Evolutionary conservation across 2,797 vertebrate species (phyloP).

Genomic region (Benthosema pterotum): DNA sequence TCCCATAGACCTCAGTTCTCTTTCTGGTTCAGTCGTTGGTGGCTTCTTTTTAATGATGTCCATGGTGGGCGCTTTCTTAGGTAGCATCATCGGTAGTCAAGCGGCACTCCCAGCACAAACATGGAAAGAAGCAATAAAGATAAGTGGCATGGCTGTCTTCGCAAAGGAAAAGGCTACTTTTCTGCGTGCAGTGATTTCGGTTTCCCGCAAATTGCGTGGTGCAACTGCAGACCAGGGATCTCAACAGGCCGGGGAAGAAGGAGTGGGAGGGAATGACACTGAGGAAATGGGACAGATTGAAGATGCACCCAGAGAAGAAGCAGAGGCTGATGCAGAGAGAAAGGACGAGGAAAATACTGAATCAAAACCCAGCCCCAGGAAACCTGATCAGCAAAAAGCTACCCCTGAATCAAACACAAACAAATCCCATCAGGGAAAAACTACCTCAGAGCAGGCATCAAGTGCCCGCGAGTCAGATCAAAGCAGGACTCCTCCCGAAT

Average conservation of each 20-base stretch:
- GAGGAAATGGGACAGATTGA: background rate
- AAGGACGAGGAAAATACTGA: background rate
- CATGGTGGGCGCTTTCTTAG: background rate
- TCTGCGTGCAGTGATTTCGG: background rate
- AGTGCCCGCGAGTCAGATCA: background rate
- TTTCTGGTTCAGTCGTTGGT: background rate
- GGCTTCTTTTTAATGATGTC: constrained; percentile 1
- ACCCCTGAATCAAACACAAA: background rate
- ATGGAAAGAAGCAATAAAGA: constrained; percentile 1
- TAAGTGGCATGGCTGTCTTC: background rate
- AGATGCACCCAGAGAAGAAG: background rate
- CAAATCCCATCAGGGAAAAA: background rate
- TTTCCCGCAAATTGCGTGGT: background rate
- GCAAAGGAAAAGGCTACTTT: constrained; percentile 6
- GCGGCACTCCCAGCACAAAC: background rate
- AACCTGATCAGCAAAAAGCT: background rate
- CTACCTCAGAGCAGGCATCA: background rate
- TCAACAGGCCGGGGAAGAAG: background rate
- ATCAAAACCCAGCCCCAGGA: background rate
- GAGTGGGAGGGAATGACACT: background rate
- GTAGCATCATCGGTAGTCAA: background rate
- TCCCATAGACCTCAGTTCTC: background rate
- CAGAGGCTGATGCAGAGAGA: background rate
- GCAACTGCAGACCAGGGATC: background rate
- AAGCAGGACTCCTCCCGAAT: background rate